phyloP scores from a whole-genome alignment of 2,797 vertebrate genomes.

The Labeo calbasu region DNA sequence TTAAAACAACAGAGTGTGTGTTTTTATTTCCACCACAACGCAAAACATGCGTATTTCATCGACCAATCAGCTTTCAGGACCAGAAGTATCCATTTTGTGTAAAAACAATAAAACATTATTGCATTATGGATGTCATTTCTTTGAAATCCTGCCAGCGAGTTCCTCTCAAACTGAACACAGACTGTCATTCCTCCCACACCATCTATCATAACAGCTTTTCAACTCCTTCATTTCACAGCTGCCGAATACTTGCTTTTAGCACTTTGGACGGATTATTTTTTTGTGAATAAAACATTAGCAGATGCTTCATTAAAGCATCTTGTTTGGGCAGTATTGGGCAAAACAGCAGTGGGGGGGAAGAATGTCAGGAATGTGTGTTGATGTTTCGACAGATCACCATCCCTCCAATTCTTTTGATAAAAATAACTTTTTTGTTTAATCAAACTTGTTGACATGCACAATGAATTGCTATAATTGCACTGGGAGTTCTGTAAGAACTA shows the following conservation, averaged over 20 bases:
- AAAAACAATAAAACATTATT: slow-evolving; percentile 31
- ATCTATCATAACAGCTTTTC: slow-evolving; percentile 39
- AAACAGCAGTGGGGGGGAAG: slow-evolving; percentile 34
- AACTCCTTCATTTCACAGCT: slow-evolving; percentile 43
- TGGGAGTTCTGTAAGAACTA: not conserved
- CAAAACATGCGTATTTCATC: not conserved
- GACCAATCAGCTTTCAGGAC: not conserved
- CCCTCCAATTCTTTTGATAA: slow-evolving; percentile 36
- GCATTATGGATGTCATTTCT: slow-evolving; percentile 35
- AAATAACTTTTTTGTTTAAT: slow-evolving; percentile 14
- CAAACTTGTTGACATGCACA: slow-evolving; percentile 52
- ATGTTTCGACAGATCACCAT: slow-evolving; percentile 59
- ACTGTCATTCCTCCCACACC: slow-evolving; percentile 52
- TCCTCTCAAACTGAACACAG: slow-evolving; percentile 44
- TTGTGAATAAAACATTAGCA: slow-evolving; percentile 33
- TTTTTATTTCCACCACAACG: slow-evolving; percentile 17
- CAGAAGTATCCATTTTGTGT: not conserved
- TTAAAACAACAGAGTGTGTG: slow-evolving; percentile 16
- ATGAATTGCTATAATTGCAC: not conserved
- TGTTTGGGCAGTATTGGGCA: not conserved
- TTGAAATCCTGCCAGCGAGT: slow-evolving; percentile 34
- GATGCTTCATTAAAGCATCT: not conserved
- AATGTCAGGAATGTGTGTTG: slow-evolving; percentile 64
- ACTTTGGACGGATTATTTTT: slow-evolving; percentile 37
- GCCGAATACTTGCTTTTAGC: slow-evolving; percentile 34